phyloP scores from a whole-genome alignment of 1,140 invertebrate genomes.

The Rhynchophorus ferrugineus region DNA sequence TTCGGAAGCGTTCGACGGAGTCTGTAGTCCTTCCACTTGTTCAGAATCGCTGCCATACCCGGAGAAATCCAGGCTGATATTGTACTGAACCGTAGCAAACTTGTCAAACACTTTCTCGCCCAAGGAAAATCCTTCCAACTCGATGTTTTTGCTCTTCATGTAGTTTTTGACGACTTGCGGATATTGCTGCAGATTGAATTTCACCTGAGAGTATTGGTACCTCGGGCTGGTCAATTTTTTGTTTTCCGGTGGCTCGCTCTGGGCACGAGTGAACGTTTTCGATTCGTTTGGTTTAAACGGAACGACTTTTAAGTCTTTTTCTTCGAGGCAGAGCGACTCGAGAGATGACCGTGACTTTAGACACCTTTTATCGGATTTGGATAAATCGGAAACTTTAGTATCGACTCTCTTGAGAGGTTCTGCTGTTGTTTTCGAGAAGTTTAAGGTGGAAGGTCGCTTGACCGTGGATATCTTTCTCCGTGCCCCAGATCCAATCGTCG shows the following conservation, averaged over 20 bases:
- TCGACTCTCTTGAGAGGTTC: constrained; percentile 12
- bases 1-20: constrained; percentile 60
- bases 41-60: constrained; percentile 29
- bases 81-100: constrained; percentile 24
- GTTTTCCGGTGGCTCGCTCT: constrained; percentile 34
- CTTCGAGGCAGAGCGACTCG: constrained; percentile 16
- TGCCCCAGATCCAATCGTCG: constrained; percentile 2
- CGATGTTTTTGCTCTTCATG: constrained; percentile 62
- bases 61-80: constrained; percentile 25
- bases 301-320: constrained; percentile 11
- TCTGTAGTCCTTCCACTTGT: constrained; percentile 45
- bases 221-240: constrained; percentile 33
- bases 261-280: constrained; percentile 24
- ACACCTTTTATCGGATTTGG: constrained; percentile 22
- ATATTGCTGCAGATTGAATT: constrained; percentile 62
- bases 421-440: constrained; percentile 8
- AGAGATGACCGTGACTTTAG: constrained; percentile 30
- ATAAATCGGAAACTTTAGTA: constrained; percentile 1
- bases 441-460: constrained; percentile 15
- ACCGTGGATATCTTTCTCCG: constrained; percentile 17
- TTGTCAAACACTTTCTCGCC: constrained; percentile 43
- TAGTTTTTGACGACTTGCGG: constrained; percentile 61
- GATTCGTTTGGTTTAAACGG: constrained; percentile 2
- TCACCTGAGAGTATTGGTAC: constrained; percentile 59
- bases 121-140: constrained; percentile 54